Conservation (phyloP, 2,888 invertebrate species). For the Acanthosepion esculentum region DNA sequence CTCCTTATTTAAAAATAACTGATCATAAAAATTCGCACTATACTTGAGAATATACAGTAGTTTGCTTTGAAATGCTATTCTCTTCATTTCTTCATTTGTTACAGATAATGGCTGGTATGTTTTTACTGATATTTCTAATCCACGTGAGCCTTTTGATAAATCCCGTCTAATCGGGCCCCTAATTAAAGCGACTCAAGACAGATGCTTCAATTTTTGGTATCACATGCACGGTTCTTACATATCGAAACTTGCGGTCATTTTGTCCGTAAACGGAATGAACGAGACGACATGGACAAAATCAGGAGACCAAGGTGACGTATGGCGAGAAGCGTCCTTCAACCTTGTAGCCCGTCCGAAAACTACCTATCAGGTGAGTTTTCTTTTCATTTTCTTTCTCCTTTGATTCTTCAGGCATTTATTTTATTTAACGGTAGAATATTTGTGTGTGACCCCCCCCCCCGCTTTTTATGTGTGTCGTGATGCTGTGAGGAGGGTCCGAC, state of each 20-base stretch:
- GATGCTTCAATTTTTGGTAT: conserved; percentile 69
- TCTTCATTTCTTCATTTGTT: background rate
- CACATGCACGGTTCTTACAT: conserved; percentile 68
- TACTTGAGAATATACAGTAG: too few relatives aligned
- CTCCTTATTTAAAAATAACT: too few relatives aligned
- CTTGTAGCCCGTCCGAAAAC: conserved; percentile 49
- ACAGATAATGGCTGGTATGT: conserved; percentile 75
- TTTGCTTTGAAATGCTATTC: background rate
- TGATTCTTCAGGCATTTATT: too few relatives aligned
- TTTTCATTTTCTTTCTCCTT: background rate
- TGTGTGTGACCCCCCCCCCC: too few relatives aligned
- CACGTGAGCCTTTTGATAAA: conserved; percentile 78
- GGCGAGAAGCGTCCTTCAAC: conserved; percentile 62
- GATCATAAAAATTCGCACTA: too few relatives aligned
- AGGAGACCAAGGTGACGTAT: conserved; percentile 68
- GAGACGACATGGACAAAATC: conserved; percentile 57
- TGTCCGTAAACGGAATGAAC: conserved; percentile 48
- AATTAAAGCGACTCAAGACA: conserved; percentile 56
- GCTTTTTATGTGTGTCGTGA: too few relatives aligned
- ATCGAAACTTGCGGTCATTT: conserved; percentile 60
- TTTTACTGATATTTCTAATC: conserved; percentile 79
- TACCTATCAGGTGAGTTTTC: background rate
- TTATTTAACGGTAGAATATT: too few relatives aligned
- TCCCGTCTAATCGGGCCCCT: conserved; percentile 76
- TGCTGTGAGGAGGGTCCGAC: too few relatives aligned